These are phyloP conservation scores for Agelaius tricolor DNA, from an alignment of 2,113 vertebrate species.

Conservation along the genomic window DNA sequence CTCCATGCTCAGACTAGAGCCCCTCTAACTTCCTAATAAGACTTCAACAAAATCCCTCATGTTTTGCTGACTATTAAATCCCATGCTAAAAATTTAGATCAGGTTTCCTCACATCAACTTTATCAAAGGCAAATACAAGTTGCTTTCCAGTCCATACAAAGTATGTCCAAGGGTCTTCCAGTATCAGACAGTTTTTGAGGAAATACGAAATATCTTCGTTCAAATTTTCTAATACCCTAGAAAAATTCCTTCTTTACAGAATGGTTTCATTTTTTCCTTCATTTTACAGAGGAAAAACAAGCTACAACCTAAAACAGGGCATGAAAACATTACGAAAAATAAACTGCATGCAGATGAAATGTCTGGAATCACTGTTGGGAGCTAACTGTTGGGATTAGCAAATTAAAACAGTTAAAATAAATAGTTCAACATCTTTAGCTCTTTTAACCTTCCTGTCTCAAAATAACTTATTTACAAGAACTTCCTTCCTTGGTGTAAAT, in stretches of 20 bases:
- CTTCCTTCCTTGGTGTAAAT: conserved; percentile 44
- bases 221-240: neutral
- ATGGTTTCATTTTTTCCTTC: neutral
- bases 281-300: neutral
- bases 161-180: neutral
- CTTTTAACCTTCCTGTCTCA: conserved; percentile 8
- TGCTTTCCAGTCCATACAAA: neutral
- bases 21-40: neutral
- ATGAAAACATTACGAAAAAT: neutral
- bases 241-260: neutral
- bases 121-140: neutral
- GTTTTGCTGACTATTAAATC: neutral
- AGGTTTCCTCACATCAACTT: neutral
- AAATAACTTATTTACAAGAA: conserved; percentile 33
- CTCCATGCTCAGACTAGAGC: neutral
- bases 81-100: neutral
- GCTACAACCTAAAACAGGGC: neutral
- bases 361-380: neutral
- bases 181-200: neutral
- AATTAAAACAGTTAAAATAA: neutral
- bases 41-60: neutral
- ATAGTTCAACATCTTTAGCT: neutral
- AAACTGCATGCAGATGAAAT: neutral
- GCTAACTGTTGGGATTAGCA: neutral
- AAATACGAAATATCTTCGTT: neutral